A percentile compares a stretch with the other conserved stretches of the same genome.
Evolutionary conservation across 2,113 vertebrate genomes (phyloP).

Genomic region (Ictalurus furcatus): DNA sequence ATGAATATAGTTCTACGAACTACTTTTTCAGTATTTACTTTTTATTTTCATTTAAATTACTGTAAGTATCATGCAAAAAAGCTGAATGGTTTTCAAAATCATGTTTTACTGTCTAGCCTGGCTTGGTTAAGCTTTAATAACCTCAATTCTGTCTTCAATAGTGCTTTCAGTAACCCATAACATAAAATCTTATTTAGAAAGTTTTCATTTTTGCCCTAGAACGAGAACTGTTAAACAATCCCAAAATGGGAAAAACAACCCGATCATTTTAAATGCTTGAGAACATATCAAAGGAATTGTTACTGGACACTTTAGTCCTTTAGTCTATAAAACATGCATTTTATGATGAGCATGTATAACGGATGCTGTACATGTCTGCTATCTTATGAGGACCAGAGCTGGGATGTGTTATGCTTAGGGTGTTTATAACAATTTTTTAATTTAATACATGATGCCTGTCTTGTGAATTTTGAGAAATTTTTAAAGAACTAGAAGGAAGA

Average conservation of each 20-base stretch:
- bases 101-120: not conserved
- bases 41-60: not conserved
- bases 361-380: conserved; percentile 53
- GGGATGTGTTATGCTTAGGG: conserved; percentile 36
- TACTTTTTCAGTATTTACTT: conserved; percentile 11
- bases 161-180: not conserved
- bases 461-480: conserved; percentile 6
- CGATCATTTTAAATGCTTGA: not conserved
- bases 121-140: not conserved
- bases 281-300: not conserved
- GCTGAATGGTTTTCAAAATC: not conserved
- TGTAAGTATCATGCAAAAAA: not conserved
- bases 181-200: not conserved
- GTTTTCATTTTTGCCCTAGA: conserved; percentile 1
- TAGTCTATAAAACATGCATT: not conserved
- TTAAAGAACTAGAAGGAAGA: conserved; percentile 1
- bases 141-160: not conserved
- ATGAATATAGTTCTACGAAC: conserved; percentile 8
- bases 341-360: conserved; percentile 20
- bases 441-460: conserved; percentile 29
- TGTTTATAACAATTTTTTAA: conserved; percentile 38
- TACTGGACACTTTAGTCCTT: conserved; percentile 3
- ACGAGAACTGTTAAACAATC: not conserved
- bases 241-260: not conserved
- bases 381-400: conserved; percentile 18